Percentiles rank a stretch among this genome's conserved stretches.
Conservation (phyloP, 35 echinoderm and acorn worm species). For the Apostichopus parvimensis region DNA sequence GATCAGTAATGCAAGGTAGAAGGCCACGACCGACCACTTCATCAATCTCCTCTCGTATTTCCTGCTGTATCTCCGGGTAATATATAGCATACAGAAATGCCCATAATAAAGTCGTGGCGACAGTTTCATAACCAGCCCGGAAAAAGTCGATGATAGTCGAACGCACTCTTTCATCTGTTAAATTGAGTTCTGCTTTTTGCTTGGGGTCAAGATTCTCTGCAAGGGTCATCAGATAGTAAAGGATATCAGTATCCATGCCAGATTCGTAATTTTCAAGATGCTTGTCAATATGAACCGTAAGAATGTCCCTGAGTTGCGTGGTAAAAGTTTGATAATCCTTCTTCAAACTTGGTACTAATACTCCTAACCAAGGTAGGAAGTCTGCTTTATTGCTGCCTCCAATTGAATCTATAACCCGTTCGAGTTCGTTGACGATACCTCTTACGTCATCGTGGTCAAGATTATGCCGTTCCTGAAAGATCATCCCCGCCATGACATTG, state of each 20-base stretch:
- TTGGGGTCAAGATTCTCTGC: conserved; percentile 9
- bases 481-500: conserved; percentile 69
- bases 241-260: conserved; percentile 64
- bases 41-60: conserved; percentile 71
- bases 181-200: conserved; percentile 29
- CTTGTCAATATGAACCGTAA: conserved; percentile 20
- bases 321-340: conserved; percentile 30
- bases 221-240: conserved; percentile 72
- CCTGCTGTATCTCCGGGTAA: conserved; percentile 61
- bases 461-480: conserved; percentile 54
- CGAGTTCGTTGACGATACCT: conserved; percentile 36
- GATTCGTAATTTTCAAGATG: conserved; percentile 53
- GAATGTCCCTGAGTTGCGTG: neutral
- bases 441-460: conserved; percentile 55
- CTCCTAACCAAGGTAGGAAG: conserved; percentile 75
- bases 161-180: conserved; percentile 50
- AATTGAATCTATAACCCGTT: conserved; percentile 52
- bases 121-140: conserved; percentile 77
- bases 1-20: conserved; percentile 61
- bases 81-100: conserved; percentile 59
- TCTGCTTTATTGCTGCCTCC: conserved; percentile 67
- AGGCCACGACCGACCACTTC: conserved; percentile 68
- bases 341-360: conserved; percentile 29
- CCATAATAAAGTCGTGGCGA: conserved; percentile 66
- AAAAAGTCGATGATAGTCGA: conserved; percentile 62